A percentile compares a stretch with the other conserved stretches of the same genome.
Conservation (phyloP, 2,113 vertebrate species). For the Nansenia antarctica region DNA sequence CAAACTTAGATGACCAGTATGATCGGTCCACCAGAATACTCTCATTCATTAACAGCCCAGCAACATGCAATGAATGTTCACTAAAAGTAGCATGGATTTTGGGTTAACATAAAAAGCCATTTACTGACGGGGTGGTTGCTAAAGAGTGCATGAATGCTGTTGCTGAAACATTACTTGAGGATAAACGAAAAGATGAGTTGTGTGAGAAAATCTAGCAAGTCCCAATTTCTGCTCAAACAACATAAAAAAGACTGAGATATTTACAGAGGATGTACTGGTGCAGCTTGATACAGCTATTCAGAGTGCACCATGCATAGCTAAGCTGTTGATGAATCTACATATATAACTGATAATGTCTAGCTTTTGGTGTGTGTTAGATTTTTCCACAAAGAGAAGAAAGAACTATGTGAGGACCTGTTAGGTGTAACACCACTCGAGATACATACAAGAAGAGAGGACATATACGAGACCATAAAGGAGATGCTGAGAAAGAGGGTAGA, state of each 20-base stretch:
- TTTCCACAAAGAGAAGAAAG: no score
- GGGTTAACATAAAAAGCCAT: conserved; percentile 28
- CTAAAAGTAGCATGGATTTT: conserved; percentile 28
- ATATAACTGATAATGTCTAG: conserved; percentile 11
- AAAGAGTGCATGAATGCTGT: conserved; percentile 22
- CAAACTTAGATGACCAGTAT: no score
- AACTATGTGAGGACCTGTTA: no score
- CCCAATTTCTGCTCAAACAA: conserved; percentile 26
- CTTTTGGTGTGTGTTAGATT: no score
- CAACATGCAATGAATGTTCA: conserved; percentile 22
- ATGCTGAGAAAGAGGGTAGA: no score
- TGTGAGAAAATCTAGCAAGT: conserved; percentile 41
- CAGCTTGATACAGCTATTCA: conserved; percentile 32
- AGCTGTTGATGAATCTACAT: conserved; percentile 42
- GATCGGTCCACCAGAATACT: conserved; percentile 18
- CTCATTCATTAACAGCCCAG: conserved; percentile 22
- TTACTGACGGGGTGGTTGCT: conserved; percentile 12
- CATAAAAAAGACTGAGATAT: conserved; percentile 25
- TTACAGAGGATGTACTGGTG: conserved; percentile 14
- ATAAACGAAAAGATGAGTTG: conserved; percentile 33
- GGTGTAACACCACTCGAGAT: no score
- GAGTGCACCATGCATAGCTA: conserved; percentile 29
- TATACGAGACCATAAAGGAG: no score
- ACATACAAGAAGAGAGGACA: no score
- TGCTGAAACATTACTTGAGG: conserved; percentile 20